A percentile compares a stretch with the other conserved stretches of the same genome.
Evolutionary conservation across 2,797 vertebrate species (phyloP).

Genomic region (Dallia pectoralis): DNA sequence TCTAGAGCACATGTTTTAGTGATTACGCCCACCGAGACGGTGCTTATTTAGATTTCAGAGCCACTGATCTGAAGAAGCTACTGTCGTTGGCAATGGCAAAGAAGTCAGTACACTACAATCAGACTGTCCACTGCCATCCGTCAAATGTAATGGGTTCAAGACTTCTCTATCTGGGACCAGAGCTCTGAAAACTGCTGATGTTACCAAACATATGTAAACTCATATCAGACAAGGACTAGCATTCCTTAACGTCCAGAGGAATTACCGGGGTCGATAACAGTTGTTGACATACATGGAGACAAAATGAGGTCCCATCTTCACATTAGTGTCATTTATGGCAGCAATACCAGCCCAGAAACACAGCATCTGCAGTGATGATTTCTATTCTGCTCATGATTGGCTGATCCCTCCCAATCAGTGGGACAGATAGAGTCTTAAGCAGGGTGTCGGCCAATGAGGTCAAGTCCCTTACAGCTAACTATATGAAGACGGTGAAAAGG

Average conservation of each 20-base stretch:
- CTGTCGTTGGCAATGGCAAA: constrained; percentile 50
- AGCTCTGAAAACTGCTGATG: constrained; percentile 27
- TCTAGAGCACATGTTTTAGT: constrained; percentile 60
- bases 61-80: constrained; percentile 55
- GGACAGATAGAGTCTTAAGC: too few species aligned
- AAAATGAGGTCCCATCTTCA: too few species aligned
- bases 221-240: constrained; percentile 12
- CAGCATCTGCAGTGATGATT: too few species aligned
- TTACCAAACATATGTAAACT: background rate
- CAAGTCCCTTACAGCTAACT: too few species aligned
- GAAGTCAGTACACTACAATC: constrained; percentile 46
- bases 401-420: too few species aligned
- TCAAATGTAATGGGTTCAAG: constrained; percentile 57
- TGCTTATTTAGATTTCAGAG: constrained; percentile 56
- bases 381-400: too few species aligned
- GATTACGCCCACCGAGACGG: constrained; percentile 56
- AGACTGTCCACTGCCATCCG: constrained; percentile 44
- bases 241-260: constrained; percentile 15
- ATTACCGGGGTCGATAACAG: background rate
- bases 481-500: too few species aligned
- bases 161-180: constrained; percentile 27
- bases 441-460: too few species aligned
- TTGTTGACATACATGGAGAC: too few species aligned
- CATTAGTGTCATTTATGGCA: too few species aligned
- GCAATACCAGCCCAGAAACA: too few species aligned